These are phyloP conservation scores for Periophthalmus magnuspinnatus DNA, from an alignment of 2,797 vertebrate genomes.

Conservation along the genomic window DNA sequence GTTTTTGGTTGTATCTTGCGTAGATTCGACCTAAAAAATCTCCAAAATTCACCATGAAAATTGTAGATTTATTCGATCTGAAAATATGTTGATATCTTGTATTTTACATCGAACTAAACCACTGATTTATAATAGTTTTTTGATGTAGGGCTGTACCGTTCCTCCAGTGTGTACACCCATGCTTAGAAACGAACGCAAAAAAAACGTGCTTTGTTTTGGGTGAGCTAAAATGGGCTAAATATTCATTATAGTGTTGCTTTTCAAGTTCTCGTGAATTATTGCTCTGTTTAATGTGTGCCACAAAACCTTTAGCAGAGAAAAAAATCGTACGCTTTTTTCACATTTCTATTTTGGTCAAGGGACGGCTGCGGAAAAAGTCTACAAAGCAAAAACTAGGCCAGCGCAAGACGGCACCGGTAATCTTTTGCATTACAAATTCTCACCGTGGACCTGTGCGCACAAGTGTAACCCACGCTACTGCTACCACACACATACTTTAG, in stretches of 20 bases:
- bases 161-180: constrained; percentile 51
- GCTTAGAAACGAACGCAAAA: constrained; percentile 63
- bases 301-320: constrained; percentile 62
- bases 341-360: constrained; percentile 74
- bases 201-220: constrained; percentile 58
- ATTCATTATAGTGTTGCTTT: constrained; percentile 69
- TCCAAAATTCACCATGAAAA: background rate
- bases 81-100: too few relatives aligned
- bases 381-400: constrained; percentile 66
- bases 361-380: constrained; percentile 62
- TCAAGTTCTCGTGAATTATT: constrained; percentile 70
- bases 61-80: too few relatives aligned
- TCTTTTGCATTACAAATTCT: constrained; percentile 55
- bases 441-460: constrained; percentile 37
- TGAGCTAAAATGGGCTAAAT: constrained; percentile 71
- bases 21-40: background rate
- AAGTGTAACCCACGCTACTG: constrained; percentile 16
- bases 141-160: constrained; percentile 32
- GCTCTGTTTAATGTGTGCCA: constrained; percentile 65
- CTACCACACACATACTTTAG: constrained; percentile 21
- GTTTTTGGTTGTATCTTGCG: background rate
- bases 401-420: constrained; percentile 48
- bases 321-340: constrained; percentile 59
- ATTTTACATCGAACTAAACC: background rate
- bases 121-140: background rate